Conservation (phyloP, 2,797 vertebrate species). For the Scleropages formosus region DNA sequence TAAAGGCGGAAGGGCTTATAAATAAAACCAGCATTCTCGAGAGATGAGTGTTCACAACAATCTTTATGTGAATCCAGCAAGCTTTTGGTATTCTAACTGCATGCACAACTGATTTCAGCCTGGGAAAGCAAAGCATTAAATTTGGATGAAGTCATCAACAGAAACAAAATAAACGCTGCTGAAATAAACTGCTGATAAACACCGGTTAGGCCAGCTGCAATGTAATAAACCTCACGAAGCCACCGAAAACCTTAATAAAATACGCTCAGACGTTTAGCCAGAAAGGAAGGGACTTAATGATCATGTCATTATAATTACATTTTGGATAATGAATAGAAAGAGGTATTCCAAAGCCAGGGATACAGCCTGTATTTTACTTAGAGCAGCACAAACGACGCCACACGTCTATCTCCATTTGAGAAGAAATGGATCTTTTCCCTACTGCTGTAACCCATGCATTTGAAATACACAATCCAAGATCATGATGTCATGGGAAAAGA, state of each 20-base stretch:
- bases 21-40: not conserved
- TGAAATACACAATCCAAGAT: not conserved
- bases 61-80: not conserved
- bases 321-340: not conserved
- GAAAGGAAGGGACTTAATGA: not conserved
- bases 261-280: not conserved
- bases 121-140: not conserved
- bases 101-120: not conserved
- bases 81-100: not conserved
- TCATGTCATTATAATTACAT: not conserved
- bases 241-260: not conserved
- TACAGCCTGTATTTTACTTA: not conserved
- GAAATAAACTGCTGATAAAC: not conserved
- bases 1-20: too few relatives aligned
- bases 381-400: not conserved
- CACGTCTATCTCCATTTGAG: not conserved
- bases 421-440: not conserved
- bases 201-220: not conserved
- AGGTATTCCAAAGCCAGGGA: not conserved
- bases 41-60: not conserved
- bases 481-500: conserved; percentile 22
- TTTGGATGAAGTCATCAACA: not conserved
- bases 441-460: not conserved
- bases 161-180: not conserved
- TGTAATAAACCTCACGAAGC: not conserved